Evolutionary conservation across 2,888 invertebrate species (phyloP), one percentile per base, ranked within the genome.

Genomic region (Tuberolachnus salignus): DNA sequence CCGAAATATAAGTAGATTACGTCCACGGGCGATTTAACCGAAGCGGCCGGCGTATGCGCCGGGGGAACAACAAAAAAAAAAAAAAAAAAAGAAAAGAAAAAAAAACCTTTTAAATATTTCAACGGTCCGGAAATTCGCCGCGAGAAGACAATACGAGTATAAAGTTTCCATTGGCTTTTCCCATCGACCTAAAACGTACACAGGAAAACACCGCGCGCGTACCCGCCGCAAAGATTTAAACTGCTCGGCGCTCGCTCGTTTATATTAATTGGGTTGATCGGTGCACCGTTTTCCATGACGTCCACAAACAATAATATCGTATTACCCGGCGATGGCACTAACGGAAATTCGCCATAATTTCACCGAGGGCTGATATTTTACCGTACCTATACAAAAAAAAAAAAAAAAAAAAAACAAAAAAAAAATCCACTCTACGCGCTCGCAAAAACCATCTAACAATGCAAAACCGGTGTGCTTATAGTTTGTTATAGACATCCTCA

Each of bases 71-170:
- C 19, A n/a, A 10, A 16, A 14, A 66, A 73, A 75, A 57, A 8
- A 42, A 23, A 13, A 55, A 23, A n/a, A 19, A n/a, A 10, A 8
- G 42, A 23, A 13, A 55, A 23, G 23, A 19, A n/a, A 10, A 16
- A 14, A 66, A 73, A 75, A 57, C 66, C 66, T 67, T 75, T 67
- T 66, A 75, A 75, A 57, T 57, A 57, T 75, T 75, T 66, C 66
- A 57, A 57, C 67, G 75, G 46, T 19, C 55, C 75, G 75, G 75
- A 57, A 75, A 67, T 57, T 63, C 49, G 2, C 57, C 14, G 16
- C 14, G 16, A 21, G 55, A 53, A 57, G 46, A 67, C 75, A 63
- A 57, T 49, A 6, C 6, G 6, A 14, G 26, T 67, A 19, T 57
- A 49, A 26, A 44, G 66, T 67, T 67, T 49, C 57, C 51, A 26